These are phyloP conservation scores for Hyla sarda DNA, from an alignment of 2,113 vertebrate species.

Conservation along the genomic window DNA sequence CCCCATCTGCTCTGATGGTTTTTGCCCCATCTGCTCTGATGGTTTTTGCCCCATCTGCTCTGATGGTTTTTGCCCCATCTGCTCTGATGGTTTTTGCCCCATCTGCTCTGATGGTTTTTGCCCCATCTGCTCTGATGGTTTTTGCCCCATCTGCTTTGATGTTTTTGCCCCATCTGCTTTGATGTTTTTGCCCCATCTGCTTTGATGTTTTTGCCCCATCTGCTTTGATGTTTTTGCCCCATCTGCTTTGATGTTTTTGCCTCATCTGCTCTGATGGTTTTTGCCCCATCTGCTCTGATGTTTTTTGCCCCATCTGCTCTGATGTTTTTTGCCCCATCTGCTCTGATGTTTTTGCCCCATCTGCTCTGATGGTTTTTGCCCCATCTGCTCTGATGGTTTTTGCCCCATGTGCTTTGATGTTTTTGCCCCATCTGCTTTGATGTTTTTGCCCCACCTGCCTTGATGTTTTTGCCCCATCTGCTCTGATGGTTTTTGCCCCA, in stretches of 20 bases:
- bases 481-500: not conserved
- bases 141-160: not conserved
- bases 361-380: not conserved
- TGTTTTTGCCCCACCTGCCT: not conserved
- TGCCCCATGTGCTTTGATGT: not conserved
- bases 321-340: not conserved
- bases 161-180: not conserved
- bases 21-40: not conserved
- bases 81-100: not conserved
- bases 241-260: not conserved
- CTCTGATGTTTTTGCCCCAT: not conserved
- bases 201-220: not conserved
- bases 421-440: not conserved
- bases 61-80: not conserved
- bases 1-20: not conserved
- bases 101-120: not conserved
- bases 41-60: not conserved
- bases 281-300: not conserved
- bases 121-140: not conserved
- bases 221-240: not conserved
- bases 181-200: not conserved
- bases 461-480: too few species aligned
- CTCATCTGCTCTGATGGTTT: not conserved
- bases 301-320: not conserved
- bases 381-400: not conserved